Percentiles rank a stretch among this genome's conserved stretches.
Evolutionary conservation across 2,113 vertebrate species (phyloP).

Genomic region (Megalops atlanticus): DNA sequence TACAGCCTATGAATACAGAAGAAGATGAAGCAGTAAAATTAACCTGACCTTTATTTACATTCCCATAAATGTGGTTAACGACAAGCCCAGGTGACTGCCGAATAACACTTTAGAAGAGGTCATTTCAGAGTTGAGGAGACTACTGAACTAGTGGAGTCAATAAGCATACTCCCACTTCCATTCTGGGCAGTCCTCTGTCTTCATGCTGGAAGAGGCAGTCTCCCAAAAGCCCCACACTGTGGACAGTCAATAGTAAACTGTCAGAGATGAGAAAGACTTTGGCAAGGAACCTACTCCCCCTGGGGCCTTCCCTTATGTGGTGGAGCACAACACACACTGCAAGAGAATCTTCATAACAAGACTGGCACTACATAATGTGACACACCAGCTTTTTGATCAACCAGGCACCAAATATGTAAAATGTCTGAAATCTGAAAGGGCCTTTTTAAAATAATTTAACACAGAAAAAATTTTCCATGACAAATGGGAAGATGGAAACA

Average conservation of each 20-base stretch:
- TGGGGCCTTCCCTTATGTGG: background rate
- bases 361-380: background rate
- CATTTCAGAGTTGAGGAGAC: background rate
- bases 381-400: no score
- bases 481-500: no score
- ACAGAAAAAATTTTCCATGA: no score
- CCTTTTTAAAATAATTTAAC: no score
- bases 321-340: background rate
- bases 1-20: background rate
- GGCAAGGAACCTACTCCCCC: background rate
- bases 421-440: no score
- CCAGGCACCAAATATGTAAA: no score
- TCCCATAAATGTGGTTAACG: slow-evolving; percentile 4
- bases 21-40: background rate
- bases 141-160: slow-evolving; percentile 19
- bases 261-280: slow-evolving; percentile 11
- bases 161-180: slow-evolving; percentile 43
- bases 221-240: slow-evolving; percentile 21
- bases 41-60: no score
- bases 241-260: background rate
- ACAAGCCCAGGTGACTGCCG: background rate
- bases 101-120: background rate
- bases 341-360: background rate
- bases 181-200: slow-evolving; percentile 8
- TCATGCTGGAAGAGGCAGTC: slow-evolving; percentile 32